These are phyloP conservation scores for Umimayanthus kanabou DNA, from an alignment of 92 coral and sea anemone species.

Conservation along the genomic window DNA sequence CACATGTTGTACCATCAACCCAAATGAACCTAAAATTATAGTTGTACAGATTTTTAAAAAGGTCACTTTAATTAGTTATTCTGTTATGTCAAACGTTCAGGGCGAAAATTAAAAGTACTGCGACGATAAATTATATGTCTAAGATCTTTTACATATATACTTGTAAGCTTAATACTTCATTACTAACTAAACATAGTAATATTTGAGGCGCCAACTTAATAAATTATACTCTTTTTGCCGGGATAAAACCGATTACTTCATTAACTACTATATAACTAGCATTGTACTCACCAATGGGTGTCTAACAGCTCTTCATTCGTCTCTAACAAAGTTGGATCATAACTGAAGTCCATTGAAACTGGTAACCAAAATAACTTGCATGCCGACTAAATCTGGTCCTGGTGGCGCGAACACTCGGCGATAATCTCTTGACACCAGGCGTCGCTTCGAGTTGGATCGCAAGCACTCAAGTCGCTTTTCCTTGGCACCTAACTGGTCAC, in stretches of 20 bases:
- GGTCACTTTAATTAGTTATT: not conserved
- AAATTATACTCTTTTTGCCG: not conserved
- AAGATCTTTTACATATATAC: not conserved
- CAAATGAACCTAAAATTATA: not conserved
- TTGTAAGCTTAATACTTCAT: not conserved
- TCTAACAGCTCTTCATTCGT: not conserved
- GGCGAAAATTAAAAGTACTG: not conserved
- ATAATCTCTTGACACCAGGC: not conserved
- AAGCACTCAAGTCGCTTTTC: constrained; percentile 13
- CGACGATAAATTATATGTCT: not conserved
- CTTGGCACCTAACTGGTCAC: constrained; percentile 8
- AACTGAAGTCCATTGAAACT: not conserved
- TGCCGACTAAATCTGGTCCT: not conserved
- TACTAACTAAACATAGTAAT: not conserved
- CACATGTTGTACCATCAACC: not conserved
- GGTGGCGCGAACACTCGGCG: not conserved
- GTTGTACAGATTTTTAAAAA: not conserved
- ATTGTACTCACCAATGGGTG: constrained; percentile 22
- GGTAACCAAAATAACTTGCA: not conserved
- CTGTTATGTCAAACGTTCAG: not conserved
- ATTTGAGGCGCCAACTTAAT: constrained; percentile 6
- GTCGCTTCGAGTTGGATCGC: not conserved
- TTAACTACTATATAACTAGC: not conserved
- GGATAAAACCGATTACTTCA: not conserved
- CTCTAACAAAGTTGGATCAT: not conserved